Base-by-base conservation (phyloP, 2,888 invertebrate species). In the Parascotia fuliginaria region DNA sequence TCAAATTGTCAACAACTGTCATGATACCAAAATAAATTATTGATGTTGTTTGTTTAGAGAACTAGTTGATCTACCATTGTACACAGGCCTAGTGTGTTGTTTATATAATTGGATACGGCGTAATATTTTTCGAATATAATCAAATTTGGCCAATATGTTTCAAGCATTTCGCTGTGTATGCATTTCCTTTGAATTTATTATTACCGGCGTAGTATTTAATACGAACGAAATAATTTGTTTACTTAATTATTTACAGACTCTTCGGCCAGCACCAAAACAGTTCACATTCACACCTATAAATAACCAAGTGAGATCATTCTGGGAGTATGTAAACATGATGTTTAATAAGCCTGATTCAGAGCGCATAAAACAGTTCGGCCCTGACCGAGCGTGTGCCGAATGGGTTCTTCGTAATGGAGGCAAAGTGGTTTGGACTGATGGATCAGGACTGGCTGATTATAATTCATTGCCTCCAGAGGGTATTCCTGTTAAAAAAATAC, bases 321-420 rank as follows among this genome's bases (percentile, higher is more conserved):
- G 92, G 92, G 89, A 90, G 62, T 93, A 91, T 85, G 88, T 94
- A 0, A 94, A 94, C 67, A 90, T 92, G 83, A 93, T 93, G 85
- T 95, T 95, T 69, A 95, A 95, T 75, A 92, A 88, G 51, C 95
- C 97, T 0, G 96, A 97, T 73, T 69, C 83, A 1, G 92, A 94
- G 0, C 93, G 97, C 28, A 90, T 96, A 28, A 90, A 94, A 74
- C 75, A 90, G 65, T 93, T 98, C 32, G 99, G 99, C 0, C 95
- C 98, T 0, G 97, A 99, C 79, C 92, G 97, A 55, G 95, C 96
- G 2, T 98, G 98, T 85, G 98, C 98, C 0, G 99, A 99, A 85
- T 99, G 99, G 99, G 90, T 99, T 4, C 87, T 99, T 19, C 93
- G 96, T 61, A 98, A 98, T 88, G 98, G 98, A 1, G 98, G 97